Evolutionary conservation across 2,797 vertebrate species (phyloP), one percentile per base, ranked within the genome.

Genomic region (Artibeus lituratus): DNA sequence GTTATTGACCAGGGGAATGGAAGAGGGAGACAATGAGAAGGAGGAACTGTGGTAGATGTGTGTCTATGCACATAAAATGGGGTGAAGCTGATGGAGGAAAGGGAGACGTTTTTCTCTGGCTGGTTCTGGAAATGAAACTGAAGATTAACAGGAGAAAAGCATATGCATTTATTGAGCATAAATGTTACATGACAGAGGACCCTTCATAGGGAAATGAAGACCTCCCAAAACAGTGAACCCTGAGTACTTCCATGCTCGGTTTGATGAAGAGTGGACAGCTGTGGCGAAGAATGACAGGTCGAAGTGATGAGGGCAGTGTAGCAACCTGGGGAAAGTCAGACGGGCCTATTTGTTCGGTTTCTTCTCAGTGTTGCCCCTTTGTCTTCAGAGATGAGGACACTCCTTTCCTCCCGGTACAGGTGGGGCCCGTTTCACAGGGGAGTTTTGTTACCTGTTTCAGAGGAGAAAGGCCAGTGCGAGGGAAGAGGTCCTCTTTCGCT

Each of bases 371-470:
- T 7, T 47, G 49, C 51, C 26, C 5, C 12, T 47, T 57, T 76
- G 21, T 57, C 49, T 91, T 53, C 47, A 39, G 57, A 87, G n/a
- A 37, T 47, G 57, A 88, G 19, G 42, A 47, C 0, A 1, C 74
- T 39, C 7, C 35, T 72, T 44, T 78, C 24, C 29, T 62, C 7
- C 3, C 0, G 0, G 22, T 24, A 22, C 6, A 8, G 22, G 62
- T 29, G 10, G 35, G 19, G 2, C 0, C 0, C 10, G 3, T 59
- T 44, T 55, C 24, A 24, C 32, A 0, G 3, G 44, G 24, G n/a
- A 15, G 2, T 49, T 69, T 53, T 74, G 32, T 18, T 51, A 21
- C 26, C 16, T 24, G 19, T 51, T 90, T 69, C 84, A 59, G 26
- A 51, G 4, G 24, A 91, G 35, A 42, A 74, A 35, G 26, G 10